A percentile compares a stretch with the other conserved stretches of the same genome.
Evolutionary conservation across 2,797 vertebrate species (phyloP).

Genomic region (Cyprinodon diabolis): DNA sequence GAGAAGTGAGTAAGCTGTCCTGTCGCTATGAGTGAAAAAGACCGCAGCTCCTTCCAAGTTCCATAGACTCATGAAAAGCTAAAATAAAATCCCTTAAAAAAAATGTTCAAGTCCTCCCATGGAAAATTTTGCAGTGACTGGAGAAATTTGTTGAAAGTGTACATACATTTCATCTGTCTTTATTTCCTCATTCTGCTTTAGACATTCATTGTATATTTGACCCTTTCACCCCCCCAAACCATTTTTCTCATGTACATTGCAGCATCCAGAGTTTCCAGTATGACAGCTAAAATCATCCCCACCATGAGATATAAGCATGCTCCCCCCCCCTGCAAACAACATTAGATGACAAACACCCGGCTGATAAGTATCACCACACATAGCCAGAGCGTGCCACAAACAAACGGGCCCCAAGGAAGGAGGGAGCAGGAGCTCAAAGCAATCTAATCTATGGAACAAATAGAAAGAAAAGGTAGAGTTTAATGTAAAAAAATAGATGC

Average conservation of each 20-base stretch:
- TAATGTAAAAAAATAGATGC: slow-evolving; percentile 3
- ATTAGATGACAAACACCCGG: slow-evolving; percentile 47
- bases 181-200: slow-evolving; percentile 19
- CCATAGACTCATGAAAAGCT: slow-evolving; percentile 45
- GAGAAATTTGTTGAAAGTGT: slow-evolving; percentile 11
- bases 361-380: slow-evolving; percentile 49
- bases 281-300: slow-evolving; percentile 42
- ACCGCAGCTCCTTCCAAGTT: slow-evolving; percentile 42
- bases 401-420: slow-evolving; percentile 16
- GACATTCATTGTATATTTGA: slow-evolving; percentile 42
- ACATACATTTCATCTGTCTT: slow-evolving; percentile 1
- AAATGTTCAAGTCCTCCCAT: slow-evolving; percentile 20
- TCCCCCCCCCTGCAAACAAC: slow-evolving; percentile 43
- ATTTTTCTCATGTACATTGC: slow-evolving; percentile 12
- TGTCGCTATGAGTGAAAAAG: slow-evolving; percentile 52
- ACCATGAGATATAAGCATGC: slow-evolving; percentile 49
- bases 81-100: slow-evolving; percentile 35
- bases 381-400: slow-evolving; percentile 8
- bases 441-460: slow-evolving; percentile 25
- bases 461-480: slow-evolving; percentile 10
- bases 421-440: slow-evolving; percentile 22
- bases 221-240: not conserved
- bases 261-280: slow-evolving; percentile 29
- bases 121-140: slow-evolving; percentile 28
- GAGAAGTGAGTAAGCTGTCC: slow-evolving; percentile 67